Evolutionary conservation across 1,140 invertebrate genomes (phyloP), one percentile per base, ranked within the genome.

Genomic region (Cepaea nemoralis): DNA sequence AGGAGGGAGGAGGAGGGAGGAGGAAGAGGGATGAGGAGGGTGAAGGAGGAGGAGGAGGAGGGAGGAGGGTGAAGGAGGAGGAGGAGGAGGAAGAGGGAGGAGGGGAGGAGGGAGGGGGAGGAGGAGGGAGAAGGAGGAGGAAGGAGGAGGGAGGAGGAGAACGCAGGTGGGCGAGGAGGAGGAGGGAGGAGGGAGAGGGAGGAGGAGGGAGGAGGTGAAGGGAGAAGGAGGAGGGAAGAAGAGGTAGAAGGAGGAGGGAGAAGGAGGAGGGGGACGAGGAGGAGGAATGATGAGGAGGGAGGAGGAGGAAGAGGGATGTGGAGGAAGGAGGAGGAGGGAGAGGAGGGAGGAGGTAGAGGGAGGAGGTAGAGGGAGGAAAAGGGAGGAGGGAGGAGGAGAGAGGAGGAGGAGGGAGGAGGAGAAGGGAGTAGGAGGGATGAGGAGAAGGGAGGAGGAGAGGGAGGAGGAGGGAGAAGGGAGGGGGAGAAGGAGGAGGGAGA

Each of bases 111-210:
- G 50, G 14, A n/a, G 14, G 14, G 14, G 50, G 50, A 55, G 50
- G n/a, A n/a, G n/a, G 50, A 55, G 50, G 50, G 50, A n/a, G 50
- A 16, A n/a, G n/a, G 14, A 55, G 50, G 50, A n/a, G n/a, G 50
- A 55, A 55, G 50, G 50, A 16, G 50, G 14, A 16, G 14, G 50
- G 40, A 55, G 74, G 24, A 24, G n/a, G n/a, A n/a, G n/a, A n/a
- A n/a, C n/a, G n/a, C n/a, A n/a, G n/a, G n/a, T n/a, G n/a, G n/a
- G n/a, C n/a, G n/a, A n/a, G n/a, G n/a, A n/a, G n/a, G n/a, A n/a
- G n/a, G n/a, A n/a, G n/a, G n/a, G n/a, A n/a, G 39, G 80, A 80
- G 10, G 59, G 77, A 48, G n/a, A 31, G 80, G 75, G 14, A n/a
- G n/a, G 14, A 55, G 50, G 50, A n/a, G n/a, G 50, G n/a, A 55